Conservation (phyloP, 2,797 vertebrate species). For the Onychomys leucogaster region DNA sequence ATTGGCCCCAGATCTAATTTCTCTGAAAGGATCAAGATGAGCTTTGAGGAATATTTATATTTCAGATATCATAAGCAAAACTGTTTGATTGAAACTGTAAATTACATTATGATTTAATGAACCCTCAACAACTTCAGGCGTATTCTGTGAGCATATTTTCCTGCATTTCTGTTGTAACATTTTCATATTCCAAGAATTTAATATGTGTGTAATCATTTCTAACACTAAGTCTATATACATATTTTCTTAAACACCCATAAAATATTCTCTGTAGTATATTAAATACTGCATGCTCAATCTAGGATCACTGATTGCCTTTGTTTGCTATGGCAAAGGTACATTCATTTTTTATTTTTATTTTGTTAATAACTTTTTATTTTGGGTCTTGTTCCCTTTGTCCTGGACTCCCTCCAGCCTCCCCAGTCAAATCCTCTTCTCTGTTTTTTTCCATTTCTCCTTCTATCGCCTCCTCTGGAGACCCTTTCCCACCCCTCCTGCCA, state of each 20-base stretch:
- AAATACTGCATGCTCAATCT: background rate
- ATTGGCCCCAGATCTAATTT: conserved; percentile 30
- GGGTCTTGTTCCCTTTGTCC: background rate
- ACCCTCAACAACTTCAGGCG: background rate
- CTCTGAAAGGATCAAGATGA: conserved; percentile 30
- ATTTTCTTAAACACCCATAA: conserved; percentile 19
- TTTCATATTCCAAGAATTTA: conserved; percentile 3
- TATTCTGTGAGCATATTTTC: background rate
- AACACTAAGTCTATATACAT: background rate
- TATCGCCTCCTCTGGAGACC: background rate
- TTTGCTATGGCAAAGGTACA: background rate
- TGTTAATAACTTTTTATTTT: background rate
- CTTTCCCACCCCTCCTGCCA: background rate
- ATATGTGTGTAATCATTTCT: background rate
- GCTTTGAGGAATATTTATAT: background rate
- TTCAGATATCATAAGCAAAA: conserved; percentile 29
- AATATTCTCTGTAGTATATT: background rate
- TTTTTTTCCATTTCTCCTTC: background rate
- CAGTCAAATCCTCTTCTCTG: background rate
- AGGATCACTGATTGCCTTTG: conserved; percentile 23
- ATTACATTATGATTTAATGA: background rate
- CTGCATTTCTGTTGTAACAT: background rate
- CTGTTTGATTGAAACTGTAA: background rate
- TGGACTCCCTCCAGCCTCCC: background rate
- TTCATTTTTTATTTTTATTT: background rate